Base-by-base conservation (phyloP, 2,888 invertebrate genomes). In the Meta bourneti region DNA sequence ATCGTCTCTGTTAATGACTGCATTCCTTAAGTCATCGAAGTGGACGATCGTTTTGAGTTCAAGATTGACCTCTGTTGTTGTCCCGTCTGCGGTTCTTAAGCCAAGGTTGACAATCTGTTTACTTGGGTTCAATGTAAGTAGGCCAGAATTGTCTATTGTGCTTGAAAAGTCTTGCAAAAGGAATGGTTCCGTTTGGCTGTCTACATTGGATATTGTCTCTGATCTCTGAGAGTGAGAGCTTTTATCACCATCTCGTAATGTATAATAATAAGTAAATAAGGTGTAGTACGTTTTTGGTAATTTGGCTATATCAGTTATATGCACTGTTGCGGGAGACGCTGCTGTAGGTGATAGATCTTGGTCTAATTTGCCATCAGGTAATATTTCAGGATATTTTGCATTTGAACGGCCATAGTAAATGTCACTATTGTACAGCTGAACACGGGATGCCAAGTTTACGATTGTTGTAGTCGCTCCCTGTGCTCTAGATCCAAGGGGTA, bases 61-160 rank as follows among this genome's bases (percentile, higher is more conserved):
- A 5, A 94, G 83, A 92, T 94, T 94, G 0, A 94, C 93, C 86
- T 94, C 93, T 8, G 94, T 94, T 1, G 93, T 93, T n/a, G 93
- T 88, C 19, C 93, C 93, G 19, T 85, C 91, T 11, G 92, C 87
- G 9, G 90, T 93, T 78, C 93, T 69, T 1, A 93, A 86, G 8
- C 94, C 94, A 20, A 94, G 79, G 61, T 93, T 93, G 34, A 94
- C 89, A 7, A 93, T 79, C 49, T 92, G 87, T 52, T 93, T 90
- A 4, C 92, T 93, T 7, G 93, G 90, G 69, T 92, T 90, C 8
- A 93, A 13, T 1, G 91, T 93, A 11, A 94, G 69, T 0, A 92
- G 71, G 16, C 94, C 94, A 54, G 92, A 86, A 9, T 75, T 83
- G 75, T 94, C 93, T 69, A 94, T 86, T 6, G 93, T 93, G 13